Percentiles rank a stretch among this genome's conserved stretches.
These are phyloP conservation scores for Agonopterix heracliana DNA, from an alignment of 2,888 invertebrate genomes.

Conservation along the genomic window DNA sequence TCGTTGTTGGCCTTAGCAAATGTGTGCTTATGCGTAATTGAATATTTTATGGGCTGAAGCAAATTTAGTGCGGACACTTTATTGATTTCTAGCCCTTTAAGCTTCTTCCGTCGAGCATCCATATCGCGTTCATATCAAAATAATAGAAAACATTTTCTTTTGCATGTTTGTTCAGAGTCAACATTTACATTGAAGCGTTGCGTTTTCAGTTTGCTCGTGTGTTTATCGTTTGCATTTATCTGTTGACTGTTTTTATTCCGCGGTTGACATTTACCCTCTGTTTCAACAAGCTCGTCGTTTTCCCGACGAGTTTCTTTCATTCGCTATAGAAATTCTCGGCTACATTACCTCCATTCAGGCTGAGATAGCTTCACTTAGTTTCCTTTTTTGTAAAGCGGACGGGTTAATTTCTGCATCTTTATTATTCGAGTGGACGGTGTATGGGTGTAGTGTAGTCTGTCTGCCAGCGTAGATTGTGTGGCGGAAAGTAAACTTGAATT, in stretches of 20 bases:
- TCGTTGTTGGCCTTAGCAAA: slow-evolving; percentile 74
- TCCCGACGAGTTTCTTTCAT: slow-evolving; percentile 70
- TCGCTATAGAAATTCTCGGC: slow-evolving; percentile 63
- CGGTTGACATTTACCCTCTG: slow-evolving; percentile 73
- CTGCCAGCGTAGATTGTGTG: slow-evolving; percentile 71
- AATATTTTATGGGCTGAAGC: slow-evolving; percentile 70
- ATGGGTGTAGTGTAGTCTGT: slow-evolving; percentile 58
- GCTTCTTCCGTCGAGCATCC: slow-evolving; percentile 21
- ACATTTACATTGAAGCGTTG: slow-evolving; percentile 53
- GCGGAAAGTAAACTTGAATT: slow-evolving; percentile 75
- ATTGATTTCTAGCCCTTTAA: slow-evolving; percentile 51
- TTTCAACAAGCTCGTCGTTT: slow-evolving; percentile 61
- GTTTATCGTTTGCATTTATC: slow-evolving; percentile 75
- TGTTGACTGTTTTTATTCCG: slow-evolving; percentile 76
- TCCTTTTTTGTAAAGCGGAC: slow-evolving; percentile 67
- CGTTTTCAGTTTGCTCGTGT: slow-evolving; percentile 63
- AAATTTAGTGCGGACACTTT: slow-evolving; percentile 62
- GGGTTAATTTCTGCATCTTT: slow-evolving; percentile 75
- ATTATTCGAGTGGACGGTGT: slow-evolving; percentile 72
- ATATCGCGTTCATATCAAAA: slow-evolving; percentile 23
- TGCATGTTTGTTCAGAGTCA: slow-evolving; percentile 38
- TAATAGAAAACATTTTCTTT: slow-evolving; percentile 19
- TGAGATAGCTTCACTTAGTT: slow-evolving; percentile 76
- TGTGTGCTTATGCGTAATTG: slow-evolving; percentile 76
- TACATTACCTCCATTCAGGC: slow-evolving; percentile 70